Conservation (phyloP, 2,797 vertebrate genomes). For the Pantherophis vulpinus region DNA sequence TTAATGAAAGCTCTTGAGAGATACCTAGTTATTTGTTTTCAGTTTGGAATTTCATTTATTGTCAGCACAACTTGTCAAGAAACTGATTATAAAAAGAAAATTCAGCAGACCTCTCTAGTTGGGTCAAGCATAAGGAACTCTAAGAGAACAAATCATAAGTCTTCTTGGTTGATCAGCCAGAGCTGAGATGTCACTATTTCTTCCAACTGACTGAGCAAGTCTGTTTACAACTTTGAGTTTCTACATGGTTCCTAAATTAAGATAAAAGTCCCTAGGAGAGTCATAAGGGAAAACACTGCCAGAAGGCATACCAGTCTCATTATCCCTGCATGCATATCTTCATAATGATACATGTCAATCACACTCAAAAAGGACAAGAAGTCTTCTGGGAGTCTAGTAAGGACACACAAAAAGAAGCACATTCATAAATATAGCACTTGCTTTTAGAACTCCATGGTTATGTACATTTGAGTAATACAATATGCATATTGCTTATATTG, state of each 20-base stretch:
- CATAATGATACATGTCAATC: not conserved
- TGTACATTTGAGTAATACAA: not conserved
- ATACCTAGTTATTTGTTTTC: not conserved
- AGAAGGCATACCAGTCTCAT: not conserved
- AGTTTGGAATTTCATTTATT: not conserved
- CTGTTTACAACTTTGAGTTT: not conserved
- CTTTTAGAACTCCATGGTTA: not conserved
- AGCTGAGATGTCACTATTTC: not conserved
- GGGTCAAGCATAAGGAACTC: not conserved
- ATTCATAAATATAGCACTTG: not conserved
- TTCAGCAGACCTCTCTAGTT: not conserved
- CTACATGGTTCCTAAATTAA: not conserved
- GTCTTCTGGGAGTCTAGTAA: not conserved
- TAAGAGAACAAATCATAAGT: not conserved
- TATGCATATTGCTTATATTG: not conserved
- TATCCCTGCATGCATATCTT: not conserved
- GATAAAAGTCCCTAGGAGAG: not conserved
- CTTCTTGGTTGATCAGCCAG: not conserved
- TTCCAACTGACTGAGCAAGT: not conserved
- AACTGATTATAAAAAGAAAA: not conserved
- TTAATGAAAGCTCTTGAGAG: not conserved
- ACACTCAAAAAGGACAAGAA: not conserved
- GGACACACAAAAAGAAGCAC: not conserved
- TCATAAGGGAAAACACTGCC: not conserved
- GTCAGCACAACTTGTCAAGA: not conserved